Percentiles rank a stretch among this genome's conserved stretches.
Conservation (phyloP, 2,113 vertebrate genomes). For the Cynoglossus semilaevis region DNA sequence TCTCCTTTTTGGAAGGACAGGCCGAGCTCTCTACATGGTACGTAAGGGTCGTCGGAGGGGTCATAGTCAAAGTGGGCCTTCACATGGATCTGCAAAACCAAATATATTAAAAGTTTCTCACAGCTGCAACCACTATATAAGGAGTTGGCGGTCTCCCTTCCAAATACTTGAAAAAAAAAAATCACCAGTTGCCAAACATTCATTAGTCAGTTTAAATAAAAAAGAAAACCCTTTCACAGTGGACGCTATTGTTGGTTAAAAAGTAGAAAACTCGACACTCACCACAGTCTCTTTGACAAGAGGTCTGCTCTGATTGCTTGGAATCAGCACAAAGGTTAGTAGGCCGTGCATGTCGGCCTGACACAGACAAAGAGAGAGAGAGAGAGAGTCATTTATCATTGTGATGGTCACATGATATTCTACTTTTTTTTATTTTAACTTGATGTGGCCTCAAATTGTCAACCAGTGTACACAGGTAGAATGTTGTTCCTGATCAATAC, state of each 20-base stretch:
- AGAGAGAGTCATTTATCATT: background rate
- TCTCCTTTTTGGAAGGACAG: conserved; percentile 98
- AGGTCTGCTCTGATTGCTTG: conserved; percentile 85
- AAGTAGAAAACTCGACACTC: conserved; percentile 61
- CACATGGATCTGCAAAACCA: conserved; percentile 83
- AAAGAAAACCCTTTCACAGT: background rate
- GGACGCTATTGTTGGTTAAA: background rate
- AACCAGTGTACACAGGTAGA: too few relatives aligned
- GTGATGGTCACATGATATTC: background rate
- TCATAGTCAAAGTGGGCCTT: conserved; percentile 98
- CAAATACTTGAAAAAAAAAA: background rate
- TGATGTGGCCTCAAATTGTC: too few relatives aligned
- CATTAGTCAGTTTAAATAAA: background rate
- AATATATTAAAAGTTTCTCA: background rate
- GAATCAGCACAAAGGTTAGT: conserved; percentile 93
- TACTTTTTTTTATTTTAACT: too few relatives aligned
- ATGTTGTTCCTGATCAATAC: too few relatives aligned
- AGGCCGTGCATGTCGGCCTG: conserved; percentile 99
- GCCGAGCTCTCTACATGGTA: conserved; percentile 94
- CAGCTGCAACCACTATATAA: too few relatives aligned
- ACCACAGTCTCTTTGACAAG: conserved; percentile 92
- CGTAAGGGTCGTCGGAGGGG: conserved; percentile 96
- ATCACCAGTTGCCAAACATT: background rate
- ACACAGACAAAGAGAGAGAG: conserved; percentile 11
- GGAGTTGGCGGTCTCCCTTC: too few relatives aligned